Percentiles rank a stretch among this genome's conserved stretches.
Conservation (phyloP, 2,888 invertebrate species). For the Sympetrum striolatum region DNA sequence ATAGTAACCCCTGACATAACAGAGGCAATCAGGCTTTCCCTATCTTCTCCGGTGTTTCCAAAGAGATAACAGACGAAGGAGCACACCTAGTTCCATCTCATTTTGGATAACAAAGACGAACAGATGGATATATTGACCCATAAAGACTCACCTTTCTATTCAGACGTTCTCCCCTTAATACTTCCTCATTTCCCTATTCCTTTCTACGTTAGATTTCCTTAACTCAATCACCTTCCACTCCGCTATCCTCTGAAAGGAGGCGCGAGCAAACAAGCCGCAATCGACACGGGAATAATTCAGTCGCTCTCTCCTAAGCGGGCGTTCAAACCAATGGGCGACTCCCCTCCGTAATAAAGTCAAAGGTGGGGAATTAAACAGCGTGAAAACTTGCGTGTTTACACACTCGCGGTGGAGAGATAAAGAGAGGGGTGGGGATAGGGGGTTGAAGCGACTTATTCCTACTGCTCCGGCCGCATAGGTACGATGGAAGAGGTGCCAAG, state of each 20-base stretch:
- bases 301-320: neutral
- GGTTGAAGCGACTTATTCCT: neutral
- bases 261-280: neutral
- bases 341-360: neutral
- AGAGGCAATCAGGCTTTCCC: too few species aligned
- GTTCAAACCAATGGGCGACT: neutral
- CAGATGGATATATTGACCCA: too few species aligned
- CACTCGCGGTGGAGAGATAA: neutral
- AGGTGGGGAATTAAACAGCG: neutral
- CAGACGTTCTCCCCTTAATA: too few species aligned
- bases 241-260: neutral
- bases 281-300: neutral
- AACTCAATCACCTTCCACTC: neutral
- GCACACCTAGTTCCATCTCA: too few species aligned
- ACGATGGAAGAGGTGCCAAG: neutral
- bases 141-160: too few species aligned
- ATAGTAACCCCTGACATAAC: too few species aligned
- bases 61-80: too few species aligned
- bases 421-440: neutral
- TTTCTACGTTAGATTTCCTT: neutral
- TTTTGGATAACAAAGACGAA: too few species aligned
- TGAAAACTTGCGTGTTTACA: neutral
- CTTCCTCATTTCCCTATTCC: neutral
- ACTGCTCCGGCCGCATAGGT: neutral
- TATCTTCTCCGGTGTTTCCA: too few species aligned